Evolutionary conservation across 1,140 invertebrate genomes (phyloP), one percentile per base, ranked within the genome.

Genomic region (Leptinotarsa lineolata): DNA sequence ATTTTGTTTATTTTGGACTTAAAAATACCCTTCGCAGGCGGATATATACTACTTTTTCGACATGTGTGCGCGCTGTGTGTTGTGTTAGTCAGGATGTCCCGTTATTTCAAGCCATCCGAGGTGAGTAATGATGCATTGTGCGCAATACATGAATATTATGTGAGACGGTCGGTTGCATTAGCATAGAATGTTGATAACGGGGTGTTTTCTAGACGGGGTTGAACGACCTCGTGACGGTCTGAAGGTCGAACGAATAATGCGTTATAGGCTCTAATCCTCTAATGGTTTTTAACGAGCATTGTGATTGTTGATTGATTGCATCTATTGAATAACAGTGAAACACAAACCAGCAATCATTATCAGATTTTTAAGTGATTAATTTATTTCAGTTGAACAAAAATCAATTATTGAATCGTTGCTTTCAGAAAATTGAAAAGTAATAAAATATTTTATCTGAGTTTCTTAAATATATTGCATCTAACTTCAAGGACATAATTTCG

Each of bases 11-110:
- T 54, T 54, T 54, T 54, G 12, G 16, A 54, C 48, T 54, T 54
- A 54, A 54, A 39, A 54, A 54, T 54, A 54, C 48, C 48, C 48
- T 18, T 54, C 4, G n/a, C n/a, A 54, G 30, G 48, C 48, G 48
- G 48, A 54, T 54, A 18, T 18, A 54, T 3, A 54, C 16, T 18
- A 16, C 48, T 54, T 54, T 54, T 54, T 18, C 48, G 48, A 54
- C 48, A 54, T 54, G 48, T 54, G 48, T 5, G 48, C n/a, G n/a
- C n/a, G 16, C n/a, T 54, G 48, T 54, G 48, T 54, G 48, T 54
- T 54, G 15, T 54, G 48, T 54, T 54, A 54, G 48, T 54, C 48
- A 18, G 48, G 48, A 54, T 54, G 48, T 54, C 48, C 48, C 48
- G 48, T 54, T 54, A 54, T 54, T 54, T 54, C 15, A 54, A 13